Base-by-base conservation (phyloP, 2,113 vertebrate genomes). In the Micronycteris hirsuta region DNA sequence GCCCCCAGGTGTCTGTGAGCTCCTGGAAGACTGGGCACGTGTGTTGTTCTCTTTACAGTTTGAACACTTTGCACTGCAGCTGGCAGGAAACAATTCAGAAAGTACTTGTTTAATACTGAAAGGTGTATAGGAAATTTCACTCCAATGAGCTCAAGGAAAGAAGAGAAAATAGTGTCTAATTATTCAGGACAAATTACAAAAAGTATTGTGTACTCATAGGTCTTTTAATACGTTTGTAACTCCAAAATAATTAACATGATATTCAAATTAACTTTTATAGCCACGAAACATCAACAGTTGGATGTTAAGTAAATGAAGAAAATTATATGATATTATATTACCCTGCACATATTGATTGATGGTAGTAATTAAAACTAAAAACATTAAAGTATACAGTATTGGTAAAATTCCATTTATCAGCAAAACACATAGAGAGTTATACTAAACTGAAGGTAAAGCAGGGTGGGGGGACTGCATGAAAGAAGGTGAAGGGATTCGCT, bases 171-270 rank as follows among this genome's bases (percentile, higher is more conserved):
- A 88, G 9, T 43, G 4, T 73, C 33, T 82, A 91, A 81, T 88
- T 78, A 77, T 68, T 58, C 91, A 74, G 36, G 5, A 89, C 22
- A 73, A 88, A 94, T 82, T 86, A 26, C 38, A 96, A 28, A 93
- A 78, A 56, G 12, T 7, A 85, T 19, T 61, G 73, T 85, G 31
- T 38, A 93, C 17, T 52, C 15, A 47, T 7, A 77, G 5, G 4
- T 56, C 19, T 94, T 86, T 41, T 52, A 74, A 83, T 58, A 68
- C 5, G 22, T 3, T 26, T 94, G 2, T 68, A 33, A 95, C 67
- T 88, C 47, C 63, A 94, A 96, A 93, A 52, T 84, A 70, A 70
- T 7, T 52, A 24, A 92, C 45, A 71, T 38, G 65, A 45, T 49
- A 91, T 24, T 78, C 38, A 84, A 81, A 65, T 1, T 80, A 86